Base-by-base conservation (phyloP, 2,113 vertebrate genomes). In the Zosterops lateralis region DNA sequence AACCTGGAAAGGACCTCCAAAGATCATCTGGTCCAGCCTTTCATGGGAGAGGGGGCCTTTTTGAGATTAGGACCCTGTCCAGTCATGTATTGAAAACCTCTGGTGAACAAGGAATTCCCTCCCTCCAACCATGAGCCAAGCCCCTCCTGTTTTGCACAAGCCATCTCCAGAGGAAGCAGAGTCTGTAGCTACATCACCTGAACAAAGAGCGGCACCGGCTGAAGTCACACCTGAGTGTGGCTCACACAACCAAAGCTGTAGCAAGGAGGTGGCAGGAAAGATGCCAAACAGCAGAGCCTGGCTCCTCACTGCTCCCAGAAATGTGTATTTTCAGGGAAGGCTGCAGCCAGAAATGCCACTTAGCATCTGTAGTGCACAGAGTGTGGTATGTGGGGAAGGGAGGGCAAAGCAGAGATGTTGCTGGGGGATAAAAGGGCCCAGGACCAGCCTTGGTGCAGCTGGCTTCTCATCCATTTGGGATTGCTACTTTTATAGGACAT, bases 191-290 rank as follows among this genome's bases (percentile, higher is more conserved):
- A 1, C 54, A 36, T 42, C 58, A 40, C 40, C 66, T 12, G 54
- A 72, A 17, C 1, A 0, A 40, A 40, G n/a, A 79, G 60, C 5
- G 0, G 0, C 22, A 11, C 34, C 0, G 0, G 38, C 36, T 36
- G 19, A 28, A 57, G 62, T 31, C 58, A 22, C 12, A 1, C 44
- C 9, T 10, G 38, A 38, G 31, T 3, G 38, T 21, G 44, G 34
- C 31, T 72, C 70, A 12, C 61, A 4, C 8, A 11, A 1, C 45
- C 40, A 25, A 36, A 54, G 50, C 64, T 20, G 34, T 0, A 1
- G 54, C 22, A 20, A 25, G n/a, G n/a, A 44, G 0, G 2, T 4
- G 16, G 16, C 0, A 2, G 54, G 31, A 53, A 51, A 45, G 50
- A 65, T 22, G 45, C 13, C 44, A 25, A 19, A 67, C 0, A 1